phyloP scores from a whole-genome alignment of 2,888 invertebrate species.

The Hololepta plana region DNA sequence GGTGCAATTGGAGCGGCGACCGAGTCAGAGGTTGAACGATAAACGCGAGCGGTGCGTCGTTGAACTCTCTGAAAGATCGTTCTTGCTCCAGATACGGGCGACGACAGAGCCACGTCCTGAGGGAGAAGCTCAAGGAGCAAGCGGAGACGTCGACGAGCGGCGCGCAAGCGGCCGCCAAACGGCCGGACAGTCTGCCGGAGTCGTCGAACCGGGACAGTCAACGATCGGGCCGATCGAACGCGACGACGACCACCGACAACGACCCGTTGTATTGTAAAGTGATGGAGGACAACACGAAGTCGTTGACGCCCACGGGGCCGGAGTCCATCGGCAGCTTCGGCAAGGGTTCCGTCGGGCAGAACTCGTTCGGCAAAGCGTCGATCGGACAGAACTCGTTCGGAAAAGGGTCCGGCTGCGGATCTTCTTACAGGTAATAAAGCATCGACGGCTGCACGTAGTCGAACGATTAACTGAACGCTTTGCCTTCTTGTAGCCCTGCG shows the following conservation, averaged over 20 bases:
- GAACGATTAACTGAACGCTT: not conserved
- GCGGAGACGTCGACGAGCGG: conserved; percentile 7
- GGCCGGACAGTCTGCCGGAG: conserved; percentile 14
- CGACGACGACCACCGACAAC: conserved; percentile 22
- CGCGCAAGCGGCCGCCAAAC: conserved; percentile 21
- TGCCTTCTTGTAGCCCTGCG: conserved; percentile 23
- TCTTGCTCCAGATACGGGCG: conserved; percentile 52
- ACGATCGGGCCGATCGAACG: conserved; percentile 33
- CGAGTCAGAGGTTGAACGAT: conserved; percentile 58
- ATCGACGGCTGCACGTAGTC: too few relatives aligned
- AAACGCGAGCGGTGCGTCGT: not conserved
- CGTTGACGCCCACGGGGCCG: conserved; percentile 11
- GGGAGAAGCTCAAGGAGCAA: conserved; percentile 54
- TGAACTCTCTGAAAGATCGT: too few relatives aligned
- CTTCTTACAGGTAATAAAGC: conserved; percentile 31
- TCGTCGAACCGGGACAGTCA: conserved; percentile 35
- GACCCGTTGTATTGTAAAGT: conserved; percentile 24
- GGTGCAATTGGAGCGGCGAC: conserved; percentile 90
- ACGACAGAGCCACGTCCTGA: conserved; percentile 72
- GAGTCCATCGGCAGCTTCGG: conserved; percentile 21
- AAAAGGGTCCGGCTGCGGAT: conserved; percentile 21
- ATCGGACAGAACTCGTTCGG: conserved; percentile 23
- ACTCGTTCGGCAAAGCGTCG: conserved; percentile 25
- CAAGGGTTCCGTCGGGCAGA: conserved; percentile 18
- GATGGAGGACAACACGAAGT: conserved; percentile 16